Percentiles rank a stretch among this genome's conserved stretches.
These are phyloP conservation scores for Actinia equina DNA, from an alignment of 64 coral and sea anemone genomes.

Conservation along the genomic window DNA sequence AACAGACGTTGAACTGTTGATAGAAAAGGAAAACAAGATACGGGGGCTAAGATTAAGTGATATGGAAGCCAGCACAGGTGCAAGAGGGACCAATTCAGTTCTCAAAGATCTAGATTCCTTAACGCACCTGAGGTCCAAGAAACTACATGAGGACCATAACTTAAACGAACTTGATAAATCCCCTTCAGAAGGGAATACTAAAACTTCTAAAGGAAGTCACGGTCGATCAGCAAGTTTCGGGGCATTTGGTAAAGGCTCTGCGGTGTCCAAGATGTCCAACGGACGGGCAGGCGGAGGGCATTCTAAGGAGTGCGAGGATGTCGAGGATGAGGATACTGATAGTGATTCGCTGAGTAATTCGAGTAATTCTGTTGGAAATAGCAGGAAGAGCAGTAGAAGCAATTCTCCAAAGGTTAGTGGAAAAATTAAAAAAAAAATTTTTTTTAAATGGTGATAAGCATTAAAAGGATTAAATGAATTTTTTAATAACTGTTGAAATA, in stretches of 20 bases:
- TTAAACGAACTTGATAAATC: constrained; percentile 99
- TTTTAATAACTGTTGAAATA: too few species aligned
- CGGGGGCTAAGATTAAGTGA: constrained; percentile 86
- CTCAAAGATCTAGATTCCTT: constrained; percentile 42
- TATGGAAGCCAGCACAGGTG: constrained; percentile 62
- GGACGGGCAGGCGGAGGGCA: constrained; percentile 37
- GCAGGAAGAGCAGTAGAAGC: constrained; percentile 88
- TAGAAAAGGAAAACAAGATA: constrained; percentile 68
- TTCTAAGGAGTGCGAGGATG: constrained; percentile 64
- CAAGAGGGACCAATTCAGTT: constrained; percentile 52
- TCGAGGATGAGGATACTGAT: constrained; percentile 71
- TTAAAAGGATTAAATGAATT: too few species aligned
- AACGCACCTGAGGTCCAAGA: constrained; percentile 63
- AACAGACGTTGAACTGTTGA: constrained; percentile 88
- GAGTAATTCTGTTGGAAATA: constrained; percentile 75
- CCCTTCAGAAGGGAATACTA: constrained; percentile 48
- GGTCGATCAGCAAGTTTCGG: constrained; percentile 39
- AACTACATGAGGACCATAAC: constrained; percentile 92
- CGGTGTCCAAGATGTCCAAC: constrained; percentile 43
- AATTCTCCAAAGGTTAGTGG: constrained; percentile 81
- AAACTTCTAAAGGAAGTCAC: constrained; percentile 30
- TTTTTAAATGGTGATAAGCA: too few species aligned
- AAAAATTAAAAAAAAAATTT: too few species aligned
- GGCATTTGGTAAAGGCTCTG: constrained; percentile 39
- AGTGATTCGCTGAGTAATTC: constrained; percentile 87